These are phyloP conservation scores for Ophioninae sp. DNA, from an alignment of 2,888 invertebrate genomes.

Conservation along the genomic window DNA sequence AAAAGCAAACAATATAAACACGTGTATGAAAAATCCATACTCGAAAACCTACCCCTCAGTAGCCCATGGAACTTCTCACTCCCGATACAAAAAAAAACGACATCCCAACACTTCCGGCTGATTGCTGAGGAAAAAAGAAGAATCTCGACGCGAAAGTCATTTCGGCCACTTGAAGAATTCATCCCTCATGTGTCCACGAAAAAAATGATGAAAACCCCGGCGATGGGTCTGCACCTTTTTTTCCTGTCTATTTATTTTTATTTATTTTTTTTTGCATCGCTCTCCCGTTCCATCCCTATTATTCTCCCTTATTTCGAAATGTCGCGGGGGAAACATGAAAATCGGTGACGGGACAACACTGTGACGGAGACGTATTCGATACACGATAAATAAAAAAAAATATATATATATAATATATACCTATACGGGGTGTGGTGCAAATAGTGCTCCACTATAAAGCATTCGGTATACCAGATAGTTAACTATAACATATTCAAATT, in stretches of 20 bases:
- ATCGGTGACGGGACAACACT: slow-evolving; percentile 58
- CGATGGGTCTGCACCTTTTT: slow-evolving; percentile 25
- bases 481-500: too few species aligned
- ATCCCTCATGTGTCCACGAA: slow-evolving; percentile 60
- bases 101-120: too few species aligned
- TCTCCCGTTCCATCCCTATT: slow-evolving; percentile 24
- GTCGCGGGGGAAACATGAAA: slow-evolving; percentile 45
- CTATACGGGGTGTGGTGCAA: too few species aligned
- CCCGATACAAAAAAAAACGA: too few species aligned
- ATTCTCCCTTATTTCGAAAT: slow-evolving; percentile 52
- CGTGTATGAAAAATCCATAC: too few species aligned
- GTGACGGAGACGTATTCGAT: slow-evolving; percentile 68
- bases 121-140: too few species aligned
- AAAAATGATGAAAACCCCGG: slow-evolving; percentile 66
- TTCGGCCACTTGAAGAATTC: slow-evolving; percentile 50
- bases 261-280: slow-evolving; percentile 31
- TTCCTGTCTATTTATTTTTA: slow-evolving; percentile 4
- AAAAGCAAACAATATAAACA: too few species aligned
- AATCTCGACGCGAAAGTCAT: background rate
- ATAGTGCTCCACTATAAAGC: too few species aligned
- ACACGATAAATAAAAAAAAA: slow-evolving; percentile 77
- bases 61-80: too few species aligned
- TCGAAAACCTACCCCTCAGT: too few species aligned
- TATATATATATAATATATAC: slow-evolving; percentile 30
- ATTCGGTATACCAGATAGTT: too few species aligned